These are phyloP conservation scores for Andrena praecox DNA, from an alignment of 2,888 invertebrate genomes.

Conservation along the genomic window DNA sequence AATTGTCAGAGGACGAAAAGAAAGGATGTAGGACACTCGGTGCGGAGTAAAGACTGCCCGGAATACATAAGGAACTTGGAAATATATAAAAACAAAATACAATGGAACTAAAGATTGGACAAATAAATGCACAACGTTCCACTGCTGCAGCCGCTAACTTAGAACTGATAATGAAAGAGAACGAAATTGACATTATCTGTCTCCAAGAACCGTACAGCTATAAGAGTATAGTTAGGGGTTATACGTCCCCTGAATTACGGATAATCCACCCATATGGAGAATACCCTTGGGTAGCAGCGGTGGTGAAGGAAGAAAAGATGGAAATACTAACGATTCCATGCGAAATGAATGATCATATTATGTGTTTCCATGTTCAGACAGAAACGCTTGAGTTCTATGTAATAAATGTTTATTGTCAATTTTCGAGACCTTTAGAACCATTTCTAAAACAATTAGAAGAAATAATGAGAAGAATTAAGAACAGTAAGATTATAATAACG, in stretches of 20 bases:
- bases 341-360: background rate
- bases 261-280: background rate
- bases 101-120: constrained; percentile 7
- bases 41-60: background rate
- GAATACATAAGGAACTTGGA: background rate
- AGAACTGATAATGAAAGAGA: constrained; percentile 2
- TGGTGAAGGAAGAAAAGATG: background rate
- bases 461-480: too few species aligned
- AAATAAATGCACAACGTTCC: constrained; percentile 14
- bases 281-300: constrained; percentile 8
- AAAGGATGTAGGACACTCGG: background rate
- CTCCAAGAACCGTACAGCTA: constrained; percentile 50
- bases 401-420: constrained; percentile 42
- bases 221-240: constrained; percentile 6
- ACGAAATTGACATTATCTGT: constrained; percentile 18
- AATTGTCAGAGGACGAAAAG: background rate
- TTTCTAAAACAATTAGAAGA: constrained; percentile 15
- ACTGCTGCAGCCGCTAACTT: constrained; percentile 8
- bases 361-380: background rate
- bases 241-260: background rate
- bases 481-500: too few species aligned
- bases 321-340: background rate
- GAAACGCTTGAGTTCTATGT: constrained; percentile 9
- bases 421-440: constrained; percentile 18
- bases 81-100: background rate